Base-by-base conservation (phyloP, 2,797 vertebrate species). In the Sebastes cheni region DNA sequence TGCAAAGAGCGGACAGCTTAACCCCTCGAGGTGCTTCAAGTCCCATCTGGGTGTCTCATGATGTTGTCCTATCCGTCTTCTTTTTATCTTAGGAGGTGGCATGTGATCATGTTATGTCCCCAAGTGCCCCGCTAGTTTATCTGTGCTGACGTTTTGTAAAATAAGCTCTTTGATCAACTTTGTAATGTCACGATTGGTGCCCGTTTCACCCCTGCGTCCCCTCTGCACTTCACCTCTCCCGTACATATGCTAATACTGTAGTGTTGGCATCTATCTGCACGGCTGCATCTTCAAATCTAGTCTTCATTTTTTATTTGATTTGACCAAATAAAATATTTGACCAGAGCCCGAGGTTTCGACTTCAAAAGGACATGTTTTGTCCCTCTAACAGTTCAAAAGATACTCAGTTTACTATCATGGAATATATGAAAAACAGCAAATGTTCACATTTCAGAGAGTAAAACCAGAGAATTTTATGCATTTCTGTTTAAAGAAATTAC, bases 121-220 rank as follows among this genome's bases (percentile, higher is more conserved):
- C 14, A 11, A 14, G 46, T 67, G 52, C 5, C 9, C 42, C 0
- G n/a, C 14, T 16, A 10, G 70, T 69, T 50, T 3, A 42, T 0
- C 16, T 0, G 30, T 3, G 29, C 66, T 62, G 59, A 73, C 73
- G 14, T 77, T 83, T 69, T 77, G 68, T 62, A 67, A 77, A 23
- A 87, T 74, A 69, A 20, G 71, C 81, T 82, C 79, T 84, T 79
- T 82, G 73, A 80, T 83, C 68, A 59, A 42, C 54, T 18, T 58
- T 46, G 34, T 22, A 71, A 34, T 12, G n/a, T 12, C 11, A 23
- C 54, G 8, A 32, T 3, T 1, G 9, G 65, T 3, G 23, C 46
- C 36, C 39, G 23, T 1, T 55, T 55, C 54, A 13, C 11, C 22
- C 54, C 52, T 12, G 52, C 2, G 25, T 32, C 60, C 65, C 54